phyloP scores from a whole-genome alignment of 1,140 invertebrate species.

The Dryas iulia region DNA sequence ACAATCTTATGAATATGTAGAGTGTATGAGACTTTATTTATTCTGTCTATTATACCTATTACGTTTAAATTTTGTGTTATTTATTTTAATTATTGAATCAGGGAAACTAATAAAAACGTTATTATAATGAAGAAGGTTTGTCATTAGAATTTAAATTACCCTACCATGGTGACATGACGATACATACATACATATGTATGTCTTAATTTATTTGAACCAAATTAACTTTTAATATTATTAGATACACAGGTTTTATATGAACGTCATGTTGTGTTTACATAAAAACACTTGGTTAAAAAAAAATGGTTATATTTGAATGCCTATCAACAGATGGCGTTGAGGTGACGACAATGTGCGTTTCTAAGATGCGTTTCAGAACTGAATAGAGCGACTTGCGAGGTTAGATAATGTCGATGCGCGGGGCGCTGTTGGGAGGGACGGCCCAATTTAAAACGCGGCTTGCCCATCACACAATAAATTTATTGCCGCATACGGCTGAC shows the following conservation, averaged over 20 bases:
- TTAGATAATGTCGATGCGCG: constrained; percentile 67
- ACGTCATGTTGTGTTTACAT: neutral
- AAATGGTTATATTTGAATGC: neutral
- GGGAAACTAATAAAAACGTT: neutral
- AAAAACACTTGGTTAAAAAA: neutral
- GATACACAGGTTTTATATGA: neutral
- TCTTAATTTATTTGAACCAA: neutral
- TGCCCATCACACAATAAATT: constrained; percentile 76
- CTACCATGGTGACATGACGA: neutral
- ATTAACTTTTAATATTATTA: neutral
- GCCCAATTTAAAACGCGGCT: constrained; percentile 68
- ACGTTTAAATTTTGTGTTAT: neutral
- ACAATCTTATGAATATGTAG: neutral
- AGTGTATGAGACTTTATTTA: neutral
- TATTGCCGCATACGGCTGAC: constrained; percentile 72
- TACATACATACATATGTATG: neutral
- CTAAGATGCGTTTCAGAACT: constrained; percentile 54
- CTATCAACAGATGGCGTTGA: constrained; percentile 44
- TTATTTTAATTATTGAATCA: neutral
- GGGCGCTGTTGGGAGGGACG: constrained; percentile 72
- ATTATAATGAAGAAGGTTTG: neutral
- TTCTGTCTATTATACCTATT: neutral
- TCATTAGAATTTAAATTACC: neutral
- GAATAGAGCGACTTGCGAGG: constrained; percentile 48
- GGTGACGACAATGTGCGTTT: constrained; percentile 31